Percentiles rank a stretch among this genome's conserved stretches.
These are phyloP conservation scores for Chaitophorus viminalis DNA, from an alignment of 2,888 invertebrate species.

Conservation along the genomic window DNA sequence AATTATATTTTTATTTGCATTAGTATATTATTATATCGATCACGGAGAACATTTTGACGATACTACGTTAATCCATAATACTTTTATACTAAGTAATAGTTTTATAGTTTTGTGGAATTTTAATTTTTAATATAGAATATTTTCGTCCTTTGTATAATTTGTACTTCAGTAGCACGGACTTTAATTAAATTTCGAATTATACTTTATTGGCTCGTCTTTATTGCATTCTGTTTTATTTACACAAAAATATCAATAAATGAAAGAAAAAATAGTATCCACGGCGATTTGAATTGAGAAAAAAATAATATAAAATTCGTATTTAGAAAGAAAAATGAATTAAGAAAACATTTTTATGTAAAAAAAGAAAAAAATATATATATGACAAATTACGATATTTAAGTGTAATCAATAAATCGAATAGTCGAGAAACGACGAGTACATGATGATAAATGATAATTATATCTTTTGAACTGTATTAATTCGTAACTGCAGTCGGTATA, in stretches of 20 bases:
- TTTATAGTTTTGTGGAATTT: neutral
- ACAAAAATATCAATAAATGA: neutral
- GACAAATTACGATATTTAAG: no score
- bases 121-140: neutral
- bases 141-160: neutral
- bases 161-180: neutral
- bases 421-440: no score
- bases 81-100: no score
- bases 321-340: no score
- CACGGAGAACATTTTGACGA: neutral
- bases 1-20: neutral
- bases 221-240: slow-evolving; percentile 17
- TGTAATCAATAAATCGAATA: no score
- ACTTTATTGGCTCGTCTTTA: slow-evolving; percentile 3
- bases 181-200: slow-evolving; percentile 31
- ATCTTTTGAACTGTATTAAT: no score
- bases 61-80: neutral
- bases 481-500: no score
- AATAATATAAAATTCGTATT: neutral
- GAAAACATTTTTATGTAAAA: no score
- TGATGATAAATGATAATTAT: no score
- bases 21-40: neutral
- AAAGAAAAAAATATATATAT: no score
- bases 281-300: neutral
- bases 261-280: neutral